Conservation (phyloP, 2,113 vertebrate species). For the Chloropsis cyanopogon region DNA sequence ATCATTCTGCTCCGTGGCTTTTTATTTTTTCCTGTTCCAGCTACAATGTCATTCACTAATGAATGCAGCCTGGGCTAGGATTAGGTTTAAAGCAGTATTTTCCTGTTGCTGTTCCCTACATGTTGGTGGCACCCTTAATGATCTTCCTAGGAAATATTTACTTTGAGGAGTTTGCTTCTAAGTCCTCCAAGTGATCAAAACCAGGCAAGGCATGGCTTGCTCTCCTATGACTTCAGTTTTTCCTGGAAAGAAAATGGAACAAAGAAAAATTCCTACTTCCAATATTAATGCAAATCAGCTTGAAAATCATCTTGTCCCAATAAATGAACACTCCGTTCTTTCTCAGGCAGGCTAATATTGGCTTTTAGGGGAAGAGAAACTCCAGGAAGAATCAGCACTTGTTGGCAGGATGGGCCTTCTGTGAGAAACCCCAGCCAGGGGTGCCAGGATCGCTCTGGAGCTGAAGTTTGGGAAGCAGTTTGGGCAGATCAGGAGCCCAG, state of each 20-base stretch:
- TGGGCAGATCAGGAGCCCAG: background rate
- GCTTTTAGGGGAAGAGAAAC: background rate
- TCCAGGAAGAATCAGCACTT: background rate
- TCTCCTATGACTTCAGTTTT: background rate
- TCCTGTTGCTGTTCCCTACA: slow-evolving; percentile 44
- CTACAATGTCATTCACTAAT: slow-evolving; percentile 35
- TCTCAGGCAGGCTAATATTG: background rate
- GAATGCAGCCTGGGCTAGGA: slow-evolving; percentile 39
- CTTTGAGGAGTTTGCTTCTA: slow-evolving; percentile 46
- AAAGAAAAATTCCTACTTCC: background rate
- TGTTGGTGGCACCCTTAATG: slow-evolving; percentile 47
- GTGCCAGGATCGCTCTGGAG: background rate
- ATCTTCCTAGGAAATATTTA: slow-evolving; percentile 62
- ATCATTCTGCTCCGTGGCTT: background rate
- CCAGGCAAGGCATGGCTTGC: slow-evolving; percentile 4
- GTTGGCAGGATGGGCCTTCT: background rate
- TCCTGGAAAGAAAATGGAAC: background rate
- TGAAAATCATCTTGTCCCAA: background rate
- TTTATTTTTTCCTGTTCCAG: background rate
- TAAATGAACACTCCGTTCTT: background rate
- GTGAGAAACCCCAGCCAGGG: background rate
- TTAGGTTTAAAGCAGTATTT: slow-evolving; percentile 49
- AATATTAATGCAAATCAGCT: slow-evolving; percentile 22
- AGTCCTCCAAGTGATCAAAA: slow-evolving; percentile 49
- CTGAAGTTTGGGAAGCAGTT: background rate